These are phyloP conservation scores for Lepidurus apus DNA, from an alignment of 1,140 invertebrate species.

Conservation along the genomic window DNA sequence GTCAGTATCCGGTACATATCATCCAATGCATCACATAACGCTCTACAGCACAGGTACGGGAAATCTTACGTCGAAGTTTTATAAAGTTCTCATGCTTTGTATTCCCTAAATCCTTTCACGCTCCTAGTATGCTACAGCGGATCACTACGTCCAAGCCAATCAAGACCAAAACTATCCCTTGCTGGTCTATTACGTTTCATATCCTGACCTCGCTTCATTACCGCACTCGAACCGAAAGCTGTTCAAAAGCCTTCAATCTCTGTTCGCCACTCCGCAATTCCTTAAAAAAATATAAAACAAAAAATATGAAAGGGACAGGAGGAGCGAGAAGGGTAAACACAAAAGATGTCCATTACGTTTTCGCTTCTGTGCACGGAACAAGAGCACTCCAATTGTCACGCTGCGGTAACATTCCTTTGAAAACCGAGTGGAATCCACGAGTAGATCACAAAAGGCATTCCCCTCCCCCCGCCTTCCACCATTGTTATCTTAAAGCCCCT, in stretches of 20 bases:
- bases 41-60: neutral
- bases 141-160: too few species aligned
- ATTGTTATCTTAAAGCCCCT: neutral
- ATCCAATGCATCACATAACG: slow-evolving; percentile 9
- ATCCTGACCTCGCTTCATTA: slow-evolving; percentile 1
- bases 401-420: neutral
- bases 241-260: neutral
- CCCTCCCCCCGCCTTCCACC: neutral
- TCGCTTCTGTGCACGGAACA: neutral
- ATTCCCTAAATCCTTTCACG: too few species aligned
- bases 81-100: neutral
- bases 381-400: slow-evolving; percentile 6
- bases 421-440: neutral
- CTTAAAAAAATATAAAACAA: neutral
- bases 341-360: neutral
- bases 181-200: neutral
- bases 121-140: too few species aligned
- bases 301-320: too few species aligned
- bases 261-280: neutral
- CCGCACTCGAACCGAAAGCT: neutral
- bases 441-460: too few species aligned
- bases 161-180: too few species aligned
- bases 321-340: neutral
- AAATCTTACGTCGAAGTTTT: neutral
- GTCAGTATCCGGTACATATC: slow-evolving; percentile 13